Evolutionary conservation across 2,888 invertebrate species (phyloP).

Genomic region (Plagiodera versicolora): DNA sequence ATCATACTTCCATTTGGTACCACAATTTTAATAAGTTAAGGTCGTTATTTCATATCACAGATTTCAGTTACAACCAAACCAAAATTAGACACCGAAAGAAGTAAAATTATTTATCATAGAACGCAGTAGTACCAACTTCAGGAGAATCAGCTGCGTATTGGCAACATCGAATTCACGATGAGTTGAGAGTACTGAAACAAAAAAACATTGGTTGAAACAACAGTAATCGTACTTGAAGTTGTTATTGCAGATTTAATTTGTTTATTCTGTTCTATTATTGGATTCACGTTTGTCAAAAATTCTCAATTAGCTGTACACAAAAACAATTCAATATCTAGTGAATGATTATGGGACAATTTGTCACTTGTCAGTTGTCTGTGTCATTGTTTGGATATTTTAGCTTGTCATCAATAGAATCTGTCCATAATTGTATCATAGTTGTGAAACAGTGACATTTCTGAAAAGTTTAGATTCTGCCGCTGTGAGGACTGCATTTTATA

Average conservation of each 20-base stretch:
- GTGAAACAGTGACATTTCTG: too few species aligned
- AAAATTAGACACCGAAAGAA: conserved; percentile 23
- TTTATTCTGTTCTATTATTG: too few species aligned
- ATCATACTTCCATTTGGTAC: conserved; percentile 35
- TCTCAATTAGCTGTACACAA: too few species aligned
- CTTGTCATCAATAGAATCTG: too few species aligned
- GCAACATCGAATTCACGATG: conserved; percentile 44
- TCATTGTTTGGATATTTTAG: too few species aligned
- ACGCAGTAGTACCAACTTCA: conserved; percentile 21
- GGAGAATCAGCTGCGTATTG: conserved; percentile 35
- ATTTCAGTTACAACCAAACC: conserved; percentile 43
- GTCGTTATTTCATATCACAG: conserved; percentile 42
- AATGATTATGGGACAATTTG: too few species aligned
- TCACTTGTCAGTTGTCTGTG: too few species aligned
- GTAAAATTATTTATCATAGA: conserved; percentile 10
- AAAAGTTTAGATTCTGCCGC: too few species aligned
- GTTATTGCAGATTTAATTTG: not conserved
- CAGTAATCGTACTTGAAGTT: not conserved
- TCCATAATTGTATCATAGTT: too few species aligned
- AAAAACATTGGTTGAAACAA: conserved; percentile 11
- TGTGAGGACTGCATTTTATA: too few species aligned
- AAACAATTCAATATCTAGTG: too few species aligned
- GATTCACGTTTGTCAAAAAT: too few species aligned
- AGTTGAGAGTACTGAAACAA: conserved; percentile 32
- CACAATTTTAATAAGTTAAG: conserved; percentile 31